phyloP scores from a whole-genome alignment of 2,888 invertebrate species.

The Eupithecia tripunctaria region DNA sequence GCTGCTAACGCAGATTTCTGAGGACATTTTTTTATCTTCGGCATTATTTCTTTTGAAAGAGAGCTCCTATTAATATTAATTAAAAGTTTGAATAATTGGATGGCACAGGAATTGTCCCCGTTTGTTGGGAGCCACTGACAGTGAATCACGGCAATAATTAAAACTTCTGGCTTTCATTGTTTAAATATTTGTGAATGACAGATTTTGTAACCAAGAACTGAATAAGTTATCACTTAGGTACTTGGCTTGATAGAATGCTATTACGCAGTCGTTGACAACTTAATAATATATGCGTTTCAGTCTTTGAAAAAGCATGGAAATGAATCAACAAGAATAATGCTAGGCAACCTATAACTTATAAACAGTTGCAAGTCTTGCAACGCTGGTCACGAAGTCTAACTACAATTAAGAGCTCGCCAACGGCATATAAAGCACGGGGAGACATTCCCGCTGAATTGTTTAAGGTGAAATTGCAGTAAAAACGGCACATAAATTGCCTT shows the following conservation, averaged over 20 bases:
- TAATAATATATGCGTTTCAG: background rate
- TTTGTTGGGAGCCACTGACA: slow-evolving; percentile 73
- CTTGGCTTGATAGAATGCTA: background rate
- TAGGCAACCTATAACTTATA: slow-evolving; percentile 43
- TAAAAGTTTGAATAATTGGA: slow-evolving; percentile 84
- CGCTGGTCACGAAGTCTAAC: slow-evolving; percentile 72
- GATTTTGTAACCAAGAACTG: slow-evolving; percentile 51
- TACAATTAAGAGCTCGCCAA: slow-evolving; percentile 74
- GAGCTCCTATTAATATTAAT: slow-evolving; percentile 84
- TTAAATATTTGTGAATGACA: slow-evolving; percentile 69
- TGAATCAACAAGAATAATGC: slow-evolving; percentile 45
- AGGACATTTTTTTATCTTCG: slow-evolving; percentile 80
- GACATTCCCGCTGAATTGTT: slow-evolving; percentile 63
- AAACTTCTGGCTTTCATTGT: slow-evolving; percentile 74
- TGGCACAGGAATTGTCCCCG: slow-evolving; percentile 79
- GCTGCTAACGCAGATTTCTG: slow-evolving; percentile 81
- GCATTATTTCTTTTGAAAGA: slow-evolving; percentile 82
- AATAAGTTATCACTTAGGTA: slow-evolving; percentile 33
- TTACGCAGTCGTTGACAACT: background rate
- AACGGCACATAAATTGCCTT: slow-evolving; percentile 57
- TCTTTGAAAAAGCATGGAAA: slow-evolving; percentile 26
- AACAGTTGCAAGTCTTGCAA: slow-evolving; percentile 51
- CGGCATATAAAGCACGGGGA: slow-evolving; percentile 72
- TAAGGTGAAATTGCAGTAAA: slow-evolving; percentile 60
- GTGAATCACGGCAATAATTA: slow-evolving; percentile 78